Evolutionary conservation across 2,888 invertebrate species (phyloP).

Genomic region (Eupithecia exiguata): DNA sequence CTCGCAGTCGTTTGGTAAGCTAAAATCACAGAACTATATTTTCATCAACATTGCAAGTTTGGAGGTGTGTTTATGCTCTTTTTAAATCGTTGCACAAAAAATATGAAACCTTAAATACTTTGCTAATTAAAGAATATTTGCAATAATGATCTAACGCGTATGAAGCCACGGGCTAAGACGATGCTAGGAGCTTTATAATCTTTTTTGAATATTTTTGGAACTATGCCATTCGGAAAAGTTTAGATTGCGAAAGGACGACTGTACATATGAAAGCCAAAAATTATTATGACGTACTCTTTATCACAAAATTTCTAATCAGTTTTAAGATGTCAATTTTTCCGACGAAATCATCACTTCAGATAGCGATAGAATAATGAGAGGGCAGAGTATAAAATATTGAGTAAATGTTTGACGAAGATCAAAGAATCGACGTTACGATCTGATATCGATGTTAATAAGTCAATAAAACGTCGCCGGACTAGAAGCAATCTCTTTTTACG

Average conservation of each 20-base stretch:
- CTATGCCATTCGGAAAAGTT: constrained; percentile 37
- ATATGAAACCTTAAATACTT: neutral
- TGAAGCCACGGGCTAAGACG: neutral
- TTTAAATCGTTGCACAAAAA: neutral
- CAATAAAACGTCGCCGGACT: constrained; percentile 81
- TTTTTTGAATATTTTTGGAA: constrained; percentile 38
- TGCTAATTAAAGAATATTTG: neutral
- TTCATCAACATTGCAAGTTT: neutral
- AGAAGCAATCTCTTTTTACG: constrained; percentile 83
- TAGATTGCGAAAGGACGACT: constrained; percentile 38
- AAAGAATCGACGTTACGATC: constrained; percentile 82
- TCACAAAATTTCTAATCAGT: neutral
- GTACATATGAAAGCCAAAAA: constrained; percentile 1
- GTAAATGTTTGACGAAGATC: constrained; percentile 77
- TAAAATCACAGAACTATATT: neutral
- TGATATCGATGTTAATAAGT: constrained; percentile 84
- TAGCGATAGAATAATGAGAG: constrained; percentile 40
- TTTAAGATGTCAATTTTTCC: neutral
- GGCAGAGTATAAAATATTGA: constrained; percentile 64
- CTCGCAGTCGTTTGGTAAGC: constrained; percentile 46
- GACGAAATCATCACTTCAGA: constrained; percentile 22
- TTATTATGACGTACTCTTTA: neutral
- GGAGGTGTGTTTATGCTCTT: neutral
- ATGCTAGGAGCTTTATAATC: constrained; percentile 24
- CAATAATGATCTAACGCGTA: neutral